Base-by-base conservation (phyloP, 1,140 invertebrate species). In the Drosophila saltans region DNA sequence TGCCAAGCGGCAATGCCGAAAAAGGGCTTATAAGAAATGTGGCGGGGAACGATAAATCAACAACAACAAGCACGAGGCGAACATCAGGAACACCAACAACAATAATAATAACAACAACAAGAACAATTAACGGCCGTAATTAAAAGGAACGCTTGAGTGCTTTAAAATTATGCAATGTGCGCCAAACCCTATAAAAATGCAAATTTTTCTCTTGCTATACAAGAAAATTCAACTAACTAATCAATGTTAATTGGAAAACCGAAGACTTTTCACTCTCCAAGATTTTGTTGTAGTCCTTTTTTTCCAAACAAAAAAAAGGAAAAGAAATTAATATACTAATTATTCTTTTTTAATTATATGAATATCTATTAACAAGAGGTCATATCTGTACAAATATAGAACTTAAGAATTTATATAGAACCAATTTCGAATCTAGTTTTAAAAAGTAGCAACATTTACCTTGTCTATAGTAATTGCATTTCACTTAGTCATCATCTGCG, bases 241-340 rank as follows among this genome's bases (percentile, higher is more conserved):
- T 83, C 84, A 88, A 83, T 88, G 83, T 78, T 83, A 86, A 86
- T 88, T 88, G 78, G 70, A 62, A 40, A 56, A 60, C 70, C 80
- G 66, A 48, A 30, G 6, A 28, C 6, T 55, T 66, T 65, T 41
- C 41, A 39, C 43, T 60, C 59, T 39, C 39, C 3, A 36, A 36
- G 6, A 36, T 36, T 36, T 36, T 36, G 3, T 7, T 30, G 28
- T 16, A 16, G 28, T 36, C 3, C 4, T 26, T 24, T 21, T 62
- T 48, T 40, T 3, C 3, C 3, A 36, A 7, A 36, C 4, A 4
- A 36, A 5, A 36, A 36, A 36, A 36, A 0, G 28, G 16, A 21
- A 48, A 48, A 8, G 6, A 48, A 48, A 36, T 30, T 30, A 30
- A 2, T 30, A 30, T 2, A 30, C 28, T 36, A 36, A 36, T 36